phyloP scores from a whole-genome alignment of 2,888 invertebrate species.

The Odontothrips loti region DNA sequence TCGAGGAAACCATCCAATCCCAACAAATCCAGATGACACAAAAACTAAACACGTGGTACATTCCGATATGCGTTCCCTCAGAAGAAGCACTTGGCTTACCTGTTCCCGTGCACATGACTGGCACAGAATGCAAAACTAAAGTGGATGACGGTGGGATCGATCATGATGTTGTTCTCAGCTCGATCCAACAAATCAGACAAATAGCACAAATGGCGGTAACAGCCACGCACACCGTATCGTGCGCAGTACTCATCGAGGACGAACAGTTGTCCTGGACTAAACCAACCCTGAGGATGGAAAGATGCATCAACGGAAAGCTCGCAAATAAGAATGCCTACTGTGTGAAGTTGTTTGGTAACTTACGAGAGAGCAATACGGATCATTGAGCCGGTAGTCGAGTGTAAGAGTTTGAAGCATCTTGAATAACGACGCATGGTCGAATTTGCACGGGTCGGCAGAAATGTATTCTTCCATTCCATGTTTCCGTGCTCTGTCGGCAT shows the following conservation, averaged over 20 bases:
- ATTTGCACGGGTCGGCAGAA: conserved; percentile 96
- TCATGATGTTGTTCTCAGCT: conserved; percentile 86
- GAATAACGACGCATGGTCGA: conserved; percentile 92
- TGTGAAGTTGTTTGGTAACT: conserved; percentile 45
- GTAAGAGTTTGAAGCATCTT: conserved; percentile 87
- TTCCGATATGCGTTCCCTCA: neutral
- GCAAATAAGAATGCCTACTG: too few relatives aligned
- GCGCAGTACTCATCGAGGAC: conserved; percentile 98
- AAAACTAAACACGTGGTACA: neutral
- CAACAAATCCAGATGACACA: neutral
- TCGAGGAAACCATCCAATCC: neutral
- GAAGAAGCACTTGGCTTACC: conserved; percentile 57
- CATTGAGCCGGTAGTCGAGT: conserved; percentile 90
- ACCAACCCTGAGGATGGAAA: conserved; percentile 81
- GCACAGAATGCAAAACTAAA: conserved; percentile 99
- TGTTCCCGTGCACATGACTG: conserved; percentile 98
- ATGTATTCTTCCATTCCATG: conserved; percentile 99
- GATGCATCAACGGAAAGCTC: neutral
- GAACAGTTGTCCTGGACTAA: conserved; percentile 98
- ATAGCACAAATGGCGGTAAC: conserved; percentile 94
- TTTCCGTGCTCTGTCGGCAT: conserved; percentile 92
- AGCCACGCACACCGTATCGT: conserved; percentile 93
- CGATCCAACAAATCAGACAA: conserved; percentile 90
- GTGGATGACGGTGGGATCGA: conserved; percentile 97
- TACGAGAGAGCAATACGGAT: conserved; percentile 97